Percentiles rank a stretch among this genome's conserved stretches.
phyloP scores from a whole-genome alignment of 2,888 invertebrate genomes.

The Nemotelus pantherinus region DNA sequence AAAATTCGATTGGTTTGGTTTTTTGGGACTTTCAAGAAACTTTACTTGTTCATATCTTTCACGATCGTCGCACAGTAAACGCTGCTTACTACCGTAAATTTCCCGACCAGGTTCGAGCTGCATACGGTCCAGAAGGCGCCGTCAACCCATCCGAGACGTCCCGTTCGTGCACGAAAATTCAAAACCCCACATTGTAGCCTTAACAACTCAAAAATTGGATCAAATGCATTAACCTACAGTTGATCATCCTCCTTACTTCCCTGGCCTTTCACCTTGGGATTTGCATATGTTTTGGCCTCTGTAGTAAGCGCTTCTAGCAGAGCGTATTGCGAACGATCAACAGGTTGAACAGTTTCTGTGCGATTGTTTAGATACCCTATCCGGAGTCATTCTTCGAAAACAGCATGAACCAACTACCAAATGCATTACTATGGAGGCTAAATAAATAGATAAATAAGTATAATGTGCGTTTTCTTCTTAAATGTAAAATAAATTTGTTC shows the following conservation, averaged over 20 bases:
- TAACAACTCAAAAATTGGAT: slow-evolving; percentile 1
- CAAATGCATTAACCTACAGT: neutral
- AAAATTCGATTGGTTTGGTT: neutral
- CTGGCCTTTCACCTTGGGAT: neutral
- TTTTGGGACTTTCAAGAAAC: neutral
- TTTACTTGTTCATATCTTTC: neutral
- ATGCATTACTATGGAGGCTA: neutral
- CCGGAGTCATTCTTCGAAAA: too few relatives aligned
- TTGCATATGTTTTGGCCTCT: neutral
- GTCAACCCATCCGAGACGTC: neutral
- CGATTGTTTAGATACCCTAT: too few relatives aligned
- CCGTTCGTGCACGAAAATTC: neutral
- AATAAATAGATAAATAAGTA: neutral
- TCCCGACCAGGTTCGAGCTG: neutral
- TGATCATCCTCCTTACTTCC: too few relatives aligned
- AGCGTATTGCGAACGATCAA: neutral
- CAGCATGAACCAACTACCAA: too few relatives aligned
- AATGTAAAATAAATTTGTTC: neutral
- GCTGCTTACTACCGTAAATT: too few relatives aligned
- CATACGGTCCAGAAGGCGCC: neutral
- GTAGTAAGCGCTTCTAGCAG: neutral
- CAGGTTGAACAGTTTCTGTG: too few relatives aligned
- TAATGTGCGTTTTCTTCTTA: neutral
- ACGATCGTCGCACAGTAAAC: neutral
- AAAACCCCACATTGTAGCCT: neutral